Base-by-base conservation (phyloP, 2,797 vertebrate species). In the Aeoliscus strigatus region DNA sequence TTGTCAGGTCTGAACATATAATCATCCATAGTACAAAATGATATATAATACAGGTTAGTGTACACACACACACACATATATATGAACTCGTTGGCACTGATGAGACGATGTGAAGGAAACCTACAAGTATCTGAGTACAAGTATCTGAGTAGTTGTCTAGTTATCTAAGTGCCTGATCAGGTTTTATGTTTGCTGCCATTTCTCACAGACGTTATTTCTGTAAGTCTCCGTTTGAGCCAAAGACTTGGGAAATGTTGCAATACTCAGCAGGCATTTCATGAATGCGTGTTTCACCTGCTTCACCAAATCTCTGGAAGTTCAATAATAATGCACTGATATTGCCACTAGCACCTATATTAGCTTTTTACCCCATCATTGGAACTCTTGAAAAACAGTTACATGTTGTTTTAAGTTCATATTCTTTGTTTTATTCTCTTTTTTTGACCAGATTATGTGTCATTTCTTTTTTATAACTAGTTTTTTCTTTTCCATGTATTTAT, bases 131-230 rank as follows among this genome's bases (percentile, higher is more conserved):
- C 51, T 32, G 52, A 60, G 50, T 77, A 48, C 29, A 3, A 46
- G 43, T 65, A 60, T 53, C 51, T 32, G 52, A 60, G 50, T 77
- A n/a, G n/a, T n/a, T n/a, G n/a, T n/a, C n/a, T n/a, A 78, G 81
- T 70, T 75, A n/a, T n/a, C 63, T 47, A 85, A 85, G 80, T 86
- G 83, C 83, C 83, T 85, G 73, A 79, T 28, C 48, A 65, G 62
- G 73, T 65, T 27, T 62, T 53, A 21, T 46, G 51, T 58, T 63
- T 38, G 40, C 24, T 39, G 26, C 14, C 14, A 11, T 15, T 15
- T 13, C 16, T 63, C 30, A 47, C 27, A 0, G 29, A 44, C 31
- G 27, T 52, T 23, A 8, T n/a, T 23, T 26, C 10, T 13, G 27
- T 56, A 26, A 26, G 57, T 61, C 51, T 63, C 51, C 50, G 11